These are phyloP conservation scores for Pristionchus maxplancki DNA, from an alignment of 2,888 invertebrate genomes.

Conservation along the genomic window DNA sequence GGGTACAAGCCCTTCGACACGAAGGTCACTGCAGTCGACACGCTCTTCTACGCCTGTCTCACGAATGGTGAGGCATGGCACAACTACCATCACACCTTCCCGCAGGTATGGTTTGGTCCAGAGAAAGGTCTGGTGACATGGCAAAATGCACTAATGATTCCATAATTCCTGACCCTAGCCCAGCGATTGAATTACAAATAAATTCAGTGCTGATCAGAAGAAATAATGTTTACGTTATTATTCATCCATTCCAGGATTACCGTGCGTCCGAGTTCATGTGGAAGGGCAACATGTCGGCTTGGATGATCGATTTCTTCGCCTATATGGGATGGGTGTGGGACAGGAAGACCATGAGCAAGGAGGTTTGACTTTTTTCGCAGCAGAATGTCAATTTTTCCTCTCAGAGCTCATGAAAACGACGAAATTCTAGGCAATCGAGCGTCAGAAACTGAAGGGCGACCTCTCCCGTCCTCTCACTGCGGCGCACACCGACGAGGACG, in stretches of 20 bases:
- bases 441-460: slow-evolving; percentile 40
- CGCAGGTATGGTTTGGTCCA: slow-evolving; percentile 76
- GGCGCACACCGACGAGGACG: slow-evolving; percentile 1
- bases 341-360: slow-evolving; percentile 47
- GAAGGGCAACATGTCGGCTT: slow-evolving; percentile 70
- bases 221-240: too few relatives aligned
- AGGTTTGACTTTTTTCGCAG: neutral
- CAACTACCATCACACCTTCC: slow-evolving; percentile 81
- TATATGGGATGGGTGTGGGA: slow-evolving; percentile 50
- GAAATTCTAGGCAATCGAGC: slow-evolving; percentile 47
- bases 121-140: too few relatives aligned
- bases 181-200: too few relatives aligned
- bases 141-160: neutral
- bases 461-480: slow-evolving; percentile 10
- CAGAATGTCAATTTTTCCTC: too few relatives aligned
- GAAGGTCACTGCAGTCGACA: slow-evolving; percentile 73
- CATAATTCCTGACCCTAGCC: too few relatives aligned
- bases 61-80: slow-evolving; percentile 79
- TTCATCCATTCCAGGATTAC: slow-evolving; percentile 67
- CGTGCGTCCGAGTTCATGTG: slow-evolving; percentile 71
- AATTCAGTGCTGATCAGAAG: too few relatives aligned
- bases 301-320: slow-evolving; percentile 71
- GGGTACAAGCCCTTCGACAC: slow-evolving; percentile 94
- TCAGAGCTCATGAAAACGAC: too few relatives aligned
- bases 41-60: slow-evolving; percentile 69